Conservation (phyloP, 2,888 invertebrate genomes). For the Tachystola acroxantha region DNA sequence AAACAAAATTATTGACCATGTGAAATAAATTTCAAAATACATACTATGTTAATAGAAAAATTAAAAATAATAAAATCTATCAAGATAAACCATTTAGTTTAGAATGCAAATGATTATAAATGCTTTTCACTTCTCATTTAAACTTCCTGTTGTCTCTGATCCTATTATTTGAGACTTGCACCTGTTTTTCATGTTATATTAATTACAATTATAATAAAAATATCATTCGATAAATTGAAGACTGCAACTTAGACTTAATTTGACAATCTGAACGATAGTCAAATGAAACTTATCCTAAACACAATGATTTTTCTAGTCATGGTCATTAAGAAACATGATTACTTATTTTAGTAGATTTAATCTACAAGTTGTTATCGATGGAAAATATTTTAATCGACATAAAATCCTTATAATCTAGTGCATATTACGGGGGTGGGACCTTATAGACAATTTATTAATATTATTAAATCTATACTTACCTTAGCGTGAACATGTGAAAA, state of each 20-base stretch:
- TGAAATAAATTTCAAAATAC: slow-evolving; percentile 30
- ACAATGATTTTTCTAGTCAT: slow-evolving; percentile 44
- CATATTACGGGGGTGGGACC: slow-evolving; percentile 44
- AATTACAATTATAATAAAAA: no score
- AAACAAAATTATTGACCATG: slow-evolving; percentile 26
- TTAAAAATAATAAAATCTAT: slow-evolving; percentile 21
- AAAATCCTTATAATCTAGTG: slow-evolving; percentile 44
- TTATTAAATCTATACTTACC: slow-evolving; percentile 56
- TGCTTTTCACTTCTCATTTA: slow-evolving; percentile 23
- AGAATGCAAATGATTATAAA: slow-evolving; percentile 24
- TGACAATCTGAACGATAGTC: slow-evolving; percentile 33
- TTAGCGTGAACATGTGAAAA: slow-evolving; percentile 39
- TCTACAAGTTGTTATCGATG: slow-evolving; percentile 47
- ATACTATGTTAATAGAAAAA: slow-evolving; percentile 23
- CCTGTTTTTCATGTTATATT: slow-evolving; percentile 33
- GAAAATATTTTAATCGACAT: slow-evolving; percentile 35
- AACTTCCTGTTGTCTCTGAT: slow-evolving; percentile 20
- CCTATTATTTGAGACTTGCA: slow-evolving; percentile 63
- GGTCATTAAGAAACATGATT: slow-evolving; percentile 36
- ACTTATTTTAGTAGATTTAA: slow-evolving; percentile 59
- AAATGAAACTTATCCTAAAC: slow-evolving; percentile 50
- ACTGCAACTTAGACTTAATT: slow-evolving; percentile 30
- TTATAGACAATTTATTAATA: slow-evolving; percentile 26
- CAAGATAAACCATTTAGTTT: slow-evolving; percentile 25
- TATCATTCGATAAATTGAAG: slow-evolving; percentile 28